phyloP scores from a whole-genome alignment of 2,113 vertebrate species.

The Alces alces region DNA sequence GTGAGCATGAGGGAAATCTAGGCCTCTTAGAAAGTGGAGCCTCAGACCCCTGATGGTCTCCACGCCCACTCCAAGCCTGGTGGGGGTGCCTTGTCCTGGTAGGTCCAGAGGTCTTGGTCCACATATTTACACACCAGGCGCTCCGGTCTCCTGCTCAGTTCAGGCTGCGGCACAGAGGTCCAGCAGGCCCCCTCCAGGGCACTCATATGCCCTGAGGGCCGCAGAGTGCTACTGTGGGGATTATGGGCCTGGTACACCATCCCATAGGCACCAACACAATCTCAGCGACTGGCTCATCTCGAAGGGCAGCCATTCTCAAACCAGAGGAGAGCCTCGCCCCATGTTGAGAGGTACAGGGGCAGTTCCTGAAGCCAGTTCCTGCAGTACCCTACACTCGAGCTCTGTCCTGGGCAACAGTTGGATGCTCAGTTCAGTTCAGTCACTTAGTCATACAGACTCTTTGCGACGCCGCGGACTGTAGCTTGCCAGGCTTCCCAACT shows the following conservation, averaged over 20 bases:
- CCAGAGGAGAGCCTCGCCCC: slow-evolving; percentile 1
- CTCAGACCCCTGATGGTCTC: slow-evolving; percentile 88
- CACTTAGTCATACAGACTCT: background rate
- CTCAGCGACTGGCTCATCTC: slow-evolving; percentile 91
- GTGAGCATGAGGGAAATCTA: slow-evolving; percentile 91
- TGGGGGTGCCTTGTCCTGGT: slow-evolving; percentile 86
- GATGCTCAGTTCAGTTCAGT: background rate
- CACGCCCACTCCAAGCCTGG: slow-evolving; percentile 77
- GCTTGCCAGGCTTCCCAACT: background rate
- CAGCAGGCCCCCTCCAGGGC: slow-evolving; percentile 90
- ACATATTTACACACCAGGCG: slow-evolving; percentile 92
- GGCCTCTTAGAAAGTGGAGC: slow-evolving; percentile 88
- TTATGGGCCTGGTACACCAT: slow-evolving; percentile 92
- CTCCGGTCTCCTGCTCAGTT: slow-evolving; percentile 89
- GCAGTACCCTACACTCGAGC: slow-evolving; percentile 31
- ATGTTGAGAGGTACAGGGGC: background rate
- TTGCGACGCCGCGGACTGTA: background rate
- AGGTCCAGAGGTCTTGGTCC: slow-evolving; percentile 91
- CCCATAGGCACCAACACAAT: slow-evolving; percentile 92
- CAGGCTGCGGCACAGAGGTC: slow-evolving; percentile 89
- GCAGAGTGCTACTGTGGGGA: slow-evolving; percentile 89
- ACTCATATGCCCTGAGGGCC: slow-evolving; percentile 92
- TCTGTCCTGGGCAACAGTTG: background rate
- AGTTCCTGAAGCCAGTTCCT: background rate
- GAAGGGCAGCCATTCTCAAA: slow-evolving; percentile 72